Evolutionary conservation across 2,888 invertebrate species (phyloP).

Genomic region (Rotaria macrura): DNA sequence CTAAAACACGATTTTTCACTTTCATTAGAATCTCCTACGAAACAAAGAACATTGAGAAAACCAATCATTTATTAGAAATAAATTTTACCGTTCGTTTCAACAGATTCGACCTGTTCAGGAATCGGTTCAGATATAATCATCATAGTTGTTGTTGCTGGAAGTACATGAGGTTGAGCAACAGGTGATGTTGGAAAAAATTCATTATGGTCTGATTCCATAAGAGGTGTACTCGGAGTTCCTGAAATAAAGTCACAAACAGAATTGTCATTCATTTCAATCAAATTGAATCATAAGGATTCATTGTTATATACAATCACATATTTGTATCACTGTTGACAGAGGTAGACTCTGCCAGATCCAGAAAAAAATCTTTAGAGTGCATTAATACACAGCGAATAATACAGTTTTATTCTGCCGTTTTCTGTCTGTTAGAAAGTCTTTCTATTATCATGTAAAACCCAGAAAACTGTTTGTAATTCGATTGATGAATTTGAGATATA

Average conservation of each 20-base stretch:
- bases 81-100: background rate
- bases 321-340: too few relatives aligned
- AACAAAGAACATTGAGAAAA: background rate
- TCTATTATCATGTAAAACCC: too few relatives aligned
- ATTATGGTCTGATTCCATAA: background rate
- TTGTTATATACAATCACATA: too few relatives aligned
- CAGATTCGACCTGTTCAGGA: background rate
- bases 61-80: background rate
- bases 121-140: background rate
- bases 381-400: too few relatives aligned
- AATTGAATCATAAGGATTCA: too few relatives aligned
- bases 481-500: too few relatives aligned
- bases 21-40: background rate
- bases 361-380: too few relatives aligned
- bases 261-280: too few relatives aligned
- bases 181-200: background rate
- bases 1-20: background rate
- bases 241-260: background rate
- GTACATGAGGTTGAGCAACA: background rate
- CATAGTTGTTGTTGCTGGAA: background rate
- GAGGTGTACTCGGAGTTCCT: background rate
- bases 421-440: too few relatives aligned
- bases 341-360: too few relatives aligned
- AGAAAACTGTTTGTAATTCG: too few relatives aligned
- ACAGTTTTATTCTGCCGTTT: too few relatives aligned